These are phyloP conservation scores for Heterotis niloticus DNA, from an alignment of 2,113 vertebrate genomes.

Conservation along the genomic window DNA sequence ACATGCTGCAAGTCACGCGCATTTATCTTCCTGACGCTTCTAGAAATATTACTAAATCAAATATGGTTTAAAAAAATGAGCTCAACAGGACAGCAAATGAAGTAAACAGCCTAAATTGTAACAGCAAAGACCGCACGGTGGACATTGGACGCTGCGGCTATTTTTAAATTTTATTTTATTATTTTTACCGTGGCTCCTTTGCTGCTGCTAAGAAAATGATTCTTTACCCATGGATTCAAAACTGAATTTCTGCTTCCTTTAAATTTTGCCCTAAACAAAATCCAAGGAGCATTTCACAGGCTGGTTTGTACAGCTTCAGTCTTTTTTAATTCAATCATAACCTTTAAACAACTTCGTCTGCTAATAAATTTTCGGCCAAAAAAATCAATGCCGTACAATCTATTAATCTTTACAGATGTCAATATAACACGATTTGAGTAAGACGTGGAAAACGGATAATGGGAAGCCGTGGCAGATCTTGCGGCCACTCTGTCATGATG, in stretches of 20 bases:
- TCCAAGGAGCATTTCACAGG: too few species aligned
- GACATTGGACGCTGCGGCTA: too few species aligned
- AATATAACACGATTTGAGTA: neutral
- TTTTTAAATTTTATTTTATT: too few species aligned
- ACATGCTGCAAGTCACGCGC: constrained; percentile 45
- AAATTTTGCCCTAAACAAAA: too few species aligned
- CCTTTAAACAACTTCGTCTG: neutral
- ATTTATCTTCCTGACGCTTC: constrained; percentile 48
- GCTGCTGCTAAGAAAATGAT: too few species aligned
- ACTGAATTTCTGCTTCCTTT: too few species aligned
- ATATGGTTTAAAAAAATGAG: constrained; percentile 39
- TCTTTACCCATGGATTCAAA: too few species aligned
- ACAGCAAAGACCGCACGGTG: too few species aligned
- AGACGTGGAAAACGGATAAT: neutral
- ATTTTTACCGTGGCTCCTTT: too few species aligned
- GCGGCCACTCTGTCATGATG: constrained; percentile 36
- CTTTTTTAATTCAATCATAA: neutral
- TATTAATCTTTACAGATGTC: neutral
- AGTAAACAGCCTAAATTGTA: too few species aligned
- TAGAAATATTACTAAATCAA: constrained; percentile 59
- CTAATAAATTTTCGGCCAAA: neutral
- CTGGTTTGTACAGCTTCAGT: neutral
- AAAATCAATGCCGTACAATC: neutral
- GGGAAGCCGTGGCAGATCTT: constrained; percentile 41
- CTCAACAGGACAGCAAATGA: constrained; percentile 7